Evolutionary conservation across 2,888 invertebrate species (phyloP), one percentile per base, ranked within the genome.

Genomic region (Lagria hirta): DNA sequence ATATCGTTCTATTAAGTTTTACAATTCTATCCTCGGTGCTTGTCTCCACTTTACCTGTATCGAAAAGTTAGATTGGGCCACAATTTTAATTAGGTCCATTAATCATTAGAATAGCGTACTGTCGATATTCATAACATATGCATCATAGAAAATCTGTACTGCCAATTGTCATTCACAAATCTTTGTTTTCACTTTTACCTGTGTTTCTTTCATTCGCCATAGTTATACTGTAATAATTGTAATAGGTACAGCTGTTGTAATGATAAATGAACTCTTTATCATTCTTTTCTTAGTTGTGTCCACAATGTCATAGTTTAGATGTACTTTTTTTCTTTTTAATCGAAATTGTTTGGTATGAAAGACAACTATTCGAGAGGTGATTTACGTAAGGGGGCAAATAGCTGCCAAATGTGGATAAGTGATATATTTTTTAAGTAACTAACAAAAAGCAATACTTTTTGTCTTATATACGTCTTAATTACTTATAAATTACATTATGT

Each of bases 391-490:
- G 37, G 32, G 36, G 30, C 36, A 34, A 23, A 24, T 27, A 11
- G 44, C 20, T 44, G 44, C 44, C 44, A 57, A 63, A 62, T 55
- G 58, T 63, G 67, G 64, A 66, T 64, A 71, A 76, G 80, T 80
- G 80, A 80, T 80, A 81, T 80, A 79, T 78, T 80, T 79, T 75
- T 77, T 71, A 79, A 79, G 80, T 81, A 81, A 81, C 78, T 79
- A 82, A 79, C 76, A 76, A 82, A 82, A 82, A 84, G 83, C 83
- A 84, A 83, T 83, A 83, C 82, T 77, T 79, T 80, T 78, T 83
- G 82, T 80, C 79, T 78, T 77, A 66, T 69, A 68, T 69, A 68
- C 73, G 76, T 78, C 76, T 77, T 76, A 77, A 68, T 60, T 62
- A 62, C 60, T n/a, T 41, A 61, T 62, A 61, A 60, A 58, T 57